These are phyloP conservation scores for Marronus borbonicus DNA, from an alignment of 2,888 invertebrate genomes.

Conservation along the genomic window DNA sequence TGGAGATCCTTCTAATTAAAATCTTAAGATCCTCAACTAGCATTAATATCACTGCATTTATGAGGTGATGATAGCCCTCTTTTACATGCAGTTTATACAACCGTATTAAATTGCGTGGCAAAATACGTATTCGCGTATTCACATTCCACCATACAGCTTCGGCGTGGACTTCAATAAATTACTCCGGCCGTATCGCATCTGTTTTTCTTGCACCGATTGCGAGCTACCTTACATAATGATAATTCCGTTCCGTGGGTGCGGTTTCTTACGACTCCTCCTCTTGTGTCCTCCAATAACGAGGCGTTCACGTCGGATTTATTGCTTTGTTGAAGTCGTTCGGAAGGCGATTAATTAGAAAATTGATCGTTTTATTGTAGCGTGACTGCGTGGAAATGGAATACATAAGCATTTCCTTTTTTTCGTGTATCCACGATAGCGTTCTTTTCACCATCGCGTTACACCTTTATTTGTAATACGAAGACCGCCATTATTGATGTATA, in stretches of 20 bases:
- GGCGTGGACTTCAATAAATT: conserved; percentile 7
- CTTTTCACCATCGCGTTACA: neutral
- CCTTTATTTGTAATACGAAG: neutral
- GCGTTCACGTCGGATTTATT: conserved; percentile 37
- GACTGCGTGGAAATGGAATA: conserved; percentile 26
- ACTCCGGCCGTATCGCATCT: conserved; percentile 14
- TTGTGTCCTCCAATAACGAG: conserved; percentile 41
- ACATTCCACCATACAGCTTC: neutral
- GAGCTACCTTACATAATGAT: conserved; percentile 37
- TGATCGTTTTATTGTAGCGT: conserved; percentile 43
- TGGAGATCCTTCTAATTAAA: too few species aligned
- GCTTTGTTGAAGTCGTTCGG: conserved; percentile 39
- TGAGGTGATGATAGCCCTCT: too few species aligned
- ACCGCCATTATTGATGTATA: neutral
- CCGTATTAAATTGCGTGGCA: too few species aligned
- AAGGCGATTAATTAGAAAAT: conserved; percentile 43
- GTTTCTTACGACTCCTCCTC: conserved; percentile 46
- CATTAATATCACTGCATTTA: too few species aligned
- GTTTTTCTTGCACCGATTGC: conserved; percentile 24
- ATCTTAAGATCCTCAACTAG: too few species aligned
- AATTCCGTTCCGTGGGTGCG: conserved; percentile 49
- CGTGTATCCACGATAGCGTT: neutral
- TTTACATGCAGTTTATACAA: too few species aligned
- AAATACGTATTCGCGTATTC: neutral
- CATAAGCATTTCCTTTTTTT: conserved; percentile 12